These are phyloP conservation scores for Agrilus cyanescens DNA, from an alignment of 2,888 invertebrate genomes.

Conservation along the genomic window DNA sequence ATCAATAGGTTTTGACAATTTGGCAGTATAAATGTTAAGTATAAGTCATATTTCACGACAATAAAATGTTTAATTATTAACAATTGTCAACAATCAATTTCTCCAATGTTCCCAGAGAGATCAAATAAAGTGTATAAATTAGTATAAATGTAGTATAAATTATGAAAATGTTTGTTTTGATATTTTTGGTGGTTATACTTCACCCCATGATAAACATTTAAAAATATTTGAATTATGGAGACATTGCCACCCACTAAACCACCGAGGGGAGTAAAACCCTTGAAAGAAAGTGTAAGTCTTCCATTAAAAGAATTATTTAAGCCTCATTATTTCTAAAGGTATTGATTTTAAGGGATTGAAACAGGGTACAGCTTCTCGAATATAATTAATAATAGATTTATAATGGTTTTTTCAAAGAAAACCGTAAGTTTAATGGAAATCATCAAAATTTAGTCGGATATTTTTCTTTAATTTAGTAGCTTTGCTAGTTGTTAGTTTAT, in stretches of 20 bases:
- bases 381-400: not conserved
- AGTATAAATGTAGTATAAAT: too few species aligned
- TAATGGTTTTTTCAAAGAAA: not conserved
- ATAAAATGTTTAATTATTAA: too few species aligned
- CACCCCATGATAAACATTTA: not conserved
- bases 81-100: too few species aligned
- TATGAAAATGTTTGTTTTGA: too few species aligned
- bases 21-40: too few species aligned
- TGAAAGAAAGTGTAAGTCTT: slow-evolving; percentile 66
- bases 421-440: too few species aligned
- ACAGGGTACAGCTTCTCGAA: not conserved
- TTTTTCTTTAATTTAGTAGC: not conserved
- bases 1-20: too few species aligned
- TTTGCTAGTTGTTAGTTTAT: not conserved
- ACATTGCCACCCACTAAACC: slow-evolving; percentile 66
- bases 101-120: too few species aligned
- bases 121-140: too few species aligned
- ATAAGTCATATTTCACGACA: too few species aligned
- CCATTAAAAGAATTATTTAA: slow-evolving; percentile 1
- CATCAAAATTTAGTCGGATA: slow-evolving; percentile 3
- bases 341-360: not conserved
- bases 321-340: not conserved
- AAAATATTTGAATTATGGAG: slow-evolving; percentile 9
- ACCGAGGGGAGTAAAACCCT: slow-evolving; percentile 73
- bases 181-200: too few species aligned